Percentiles rank a stretch among this genome's conserved stretches.
Conservation (phyloP, 1,140 invertebrate species). For the Plectrocnemia conspersa region DNA sequence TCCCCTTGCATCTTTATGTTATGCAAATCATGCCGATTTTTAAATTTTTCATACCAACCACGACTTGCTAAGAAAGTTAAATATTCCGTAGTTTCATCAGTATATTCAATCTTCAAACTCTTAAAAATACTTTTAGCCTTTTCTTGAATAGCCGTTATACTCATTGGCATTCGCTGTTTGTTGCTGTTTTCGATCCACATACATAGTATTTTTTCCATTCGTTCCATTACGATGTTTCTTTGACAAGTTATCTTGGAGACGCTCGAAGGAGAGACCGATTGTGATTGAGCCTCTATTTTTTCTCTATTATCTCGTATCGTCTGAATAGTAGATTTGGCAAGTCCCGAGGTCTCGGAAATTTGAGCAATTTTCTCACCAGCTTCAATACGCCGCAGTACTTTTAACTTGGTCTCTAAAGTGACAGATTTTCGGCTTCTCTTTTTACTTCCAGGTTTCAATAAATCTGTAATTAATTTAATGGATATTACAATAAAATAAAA, state of each 20-base stretch:
- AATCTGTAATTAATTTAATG: too few relatives aligned
- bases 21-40: too few relatives aligned
- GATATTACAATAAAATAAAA: too few relatives aligned
- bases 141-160: neutral
- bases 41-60: too few relatives aligned
- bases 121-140: neutral
- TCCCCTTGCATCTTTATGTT: too few relatives aligned
- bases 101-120: too few relatives aligned
- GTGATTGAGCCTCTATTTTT: slow-evolving; percentile 28
- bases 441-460: slow-evolving; percentile 26
- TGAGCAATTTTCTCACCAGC: slow-evolving; percentile 33
- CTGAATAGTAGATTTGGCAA: slow-evolving; percentile 33
- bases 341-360: slow-evolving; percentile 32
- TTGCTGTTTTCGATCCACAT: slow-evolving; percentile 3
- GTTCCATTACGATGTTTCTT: slow-evolving; percentile 1
- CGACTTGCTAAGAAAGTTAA: too few relatives aligned
- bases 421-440: slow-evolving; percentile 34
- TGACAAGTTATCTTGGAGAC: slow-evolving; percentile 16
- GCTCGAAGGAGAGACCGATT: slow-evolving; percentile 26
- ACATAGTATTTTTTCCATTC: neutral
- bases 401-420: slow-evolving; percentile 33
- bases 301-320: slow-evolving; percentile 32
- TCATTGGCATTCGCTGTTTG: slow-evolving; percentile 1
- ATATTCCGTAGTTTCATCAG: too few relatives aligned
- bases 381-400: slow-evolving; percentile 33